Evolutionary conservation across 2,888 invertebrate genomes (phyloP), one percentile per base, ranked within the genome.

Genomic region (Heliconius aoede): DNA sequence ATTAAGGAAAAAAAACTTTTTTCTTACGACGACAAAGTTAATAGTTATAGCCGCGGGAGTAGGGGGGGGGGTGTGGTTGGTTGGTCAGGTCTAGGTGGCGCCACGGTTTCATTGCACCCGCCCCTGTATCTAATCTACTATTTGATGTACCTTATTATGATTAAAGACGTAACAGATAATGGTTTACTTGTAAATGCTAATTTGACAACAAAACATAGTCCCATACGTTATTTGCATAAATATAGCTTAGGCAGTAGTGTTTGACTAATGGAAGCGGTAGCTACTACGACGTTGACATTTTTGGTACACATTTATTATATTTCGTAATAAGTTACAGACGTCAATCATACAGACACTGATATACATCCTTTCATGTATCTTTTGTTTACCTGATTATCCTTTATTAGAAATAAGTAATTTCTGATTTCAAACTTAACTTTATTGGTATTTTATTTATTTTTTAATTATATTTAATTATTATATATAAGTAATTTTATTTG

Each of bases 101-200:
- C n/a, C n/a, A n/a, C n/a, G n/a, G n/a, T n/a, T n/a, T n/a, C n/a
- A n/a, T n/a, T n/a, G n/a, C n/a, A n/a, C n/a, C n/a, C n/a, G n/a
- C n/a, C n/a, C n/a, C n/a, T n/a, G n/a, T 26, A 13, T 0, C 26
- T 15, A 13, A 24, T 24, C n/a, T 0, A 30, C n/a, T 32, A n/a
- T 64, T 65, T 36, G 24, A 7, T 65, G 36, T 0, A 65, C 36
- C 7, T 65, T 65, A 4, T 65, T 36, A 36, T 36, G 24, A 65
- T 65, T 65, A 36, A 13, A 13, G 13, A 36, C 11, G 24, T n/a
- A 36, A 65, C 36, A 69, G 51, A 11, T 3, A 1, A 46, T 11
- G 11, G 26, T n/a, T 68, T 68, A 51, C 9, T 68, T 68, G 28
- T n/a, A 68, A 68, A 68, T 51, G 68, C 8, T 51, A 51, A 68